A percentile compares a stretch with the other conserved stretches of the same genome.
Conservation (phyloP, 2,888 invertebrate species). For the Diabrotica balteata region DNA sequence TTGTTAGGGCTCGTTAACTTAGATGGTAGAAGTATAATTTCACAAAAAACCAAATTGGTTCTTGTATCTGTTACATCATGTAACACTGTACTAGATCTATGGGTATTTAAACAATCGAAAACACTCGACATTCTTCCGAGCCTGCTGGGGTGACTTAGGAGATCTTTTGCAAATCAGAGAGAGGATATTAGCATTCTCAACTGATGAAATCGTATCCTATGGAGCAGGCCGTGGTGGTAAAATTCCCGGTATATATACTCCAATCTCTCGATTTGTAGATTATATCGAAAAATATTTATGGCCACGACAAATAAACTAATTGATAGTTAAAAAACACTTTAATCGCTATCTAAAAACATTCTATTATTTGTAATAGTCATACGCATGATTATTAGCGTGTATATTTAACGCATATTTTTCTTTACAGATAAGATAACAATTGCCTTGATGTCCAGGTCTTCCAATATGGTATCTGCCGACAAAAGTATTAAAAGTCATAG, state of each 20-base stretch:
- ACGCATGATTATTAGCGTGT: no score
- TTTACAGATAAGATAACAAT: constrained; percentile 21
- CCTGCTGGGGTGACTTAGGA: constrained; percentile 51
- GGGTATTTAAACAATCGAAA: constrained; percentile 34
- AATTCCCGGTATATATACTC: constrained; percentile 46
- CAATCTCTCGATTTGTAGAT: constrained; percentile 46
- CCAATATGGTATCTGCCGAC: constrained; percentile 45
- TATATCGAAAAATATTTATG: constrained; percentile 45
- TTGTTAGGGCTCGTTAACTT: constrained; percentile 12
- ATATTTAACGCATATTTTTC: no score
- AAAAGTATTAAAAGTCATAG: constrained; percentile 41
- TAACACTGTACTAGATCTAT: constrained; percentile 36
- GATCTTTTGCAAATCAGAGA: constrained; percentile 46
- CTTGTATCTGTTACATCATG: constrained; percentile 38
- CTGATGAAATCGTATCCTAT: constrained; percentile 48
- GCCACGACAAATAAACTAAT: constrained; percentile 1
- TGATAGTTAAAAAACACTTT: no score
- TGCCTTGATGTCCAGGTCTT: constrained; percentile 42
- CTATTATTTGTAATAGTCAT: no score
- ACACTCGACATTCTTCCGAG: constrained; percentile 42
- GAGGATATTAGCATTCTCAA: constrained; percentile 29
- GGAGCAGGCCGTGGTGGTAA: constrained; percentile 45
- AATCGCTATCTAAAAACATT: no score
- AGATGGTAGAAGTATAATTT: constrained; percentile 38
- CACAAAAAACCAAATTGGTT: constrained; percentile 42